Evolutionary conservation across 2,888 invertebrate genomes (phyloP).

Genomic region (Sinelater perroti): DNA sequence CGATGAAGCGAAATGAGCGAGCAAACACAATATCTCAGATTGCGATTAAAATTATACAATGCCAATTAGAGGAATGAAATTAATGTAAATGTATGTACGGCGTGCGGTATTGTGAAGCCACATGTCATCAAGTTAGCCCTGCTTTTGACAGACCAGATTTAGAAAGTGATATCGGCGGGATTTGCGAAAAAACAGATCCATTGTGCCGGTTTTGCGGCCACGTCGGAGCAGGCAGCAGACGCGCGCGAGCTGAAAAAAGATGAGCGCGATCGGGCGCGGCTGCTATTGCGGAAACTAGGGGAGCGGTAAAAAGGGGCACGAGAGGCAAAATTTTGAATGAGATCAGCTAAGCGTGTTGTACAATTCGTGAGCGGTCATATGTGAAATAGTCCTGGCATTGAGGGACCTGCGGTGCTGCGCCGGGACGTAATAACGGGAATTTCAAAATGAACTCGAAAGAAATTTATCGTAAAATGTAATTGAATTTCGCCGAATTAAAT

Average conservation of each 20-base stretch:
- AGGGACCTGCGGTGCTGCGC: conserved; percentile 39
- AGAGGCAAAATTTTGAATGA: conserved; percentile 63
- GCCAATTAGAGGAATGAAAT: conserved; percentile 56
- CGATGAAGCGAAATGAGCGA: too few species aligned
- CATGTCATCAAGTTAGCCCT: conserved; percentile 51
- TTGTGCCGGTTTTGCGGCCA: conserved; percentile 31
- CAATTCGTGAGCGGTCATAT: conserved; percentile 73
- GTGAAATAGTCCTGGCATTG: conserved; percentile 69
- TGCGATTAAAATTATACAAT: conserved; percentile 42
- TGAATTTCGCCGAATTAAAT: conserved; percentile 60
- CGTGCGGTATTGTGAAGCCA: conserved; percentile 56
- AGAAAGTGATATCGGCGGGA: conserved; percentile 43
- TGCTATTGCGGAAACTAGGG: conserved; percentile 43
- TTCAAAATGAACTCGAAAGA: conserved; percentile 58
- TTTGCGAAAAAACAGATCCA: conserved; percentile 35
- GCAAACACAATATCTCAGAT: conserved; percentile 40
- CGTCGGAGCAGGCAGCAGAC: conserved; percentile 28
- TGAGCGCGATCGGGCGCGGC: conserved; percentile 37
- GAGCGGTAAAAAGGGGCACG: conserved; percentile 49
- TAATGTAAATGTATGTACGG: conserved; percentile 58
- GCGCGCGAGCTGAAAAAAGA: conserved; percentile 29
- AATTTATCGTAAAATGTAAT: conserved; percentile 54
- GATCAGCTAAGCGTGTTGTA: conserved; percentile 71
- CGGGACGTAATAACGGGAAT: conserved; percentile 53
- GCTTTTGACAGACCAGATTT: conserved; percentile 45